phyloP scores from a whole-genome alignment of 2,113 vertebrate genomes.

The Anser cygnoides region DNA sequence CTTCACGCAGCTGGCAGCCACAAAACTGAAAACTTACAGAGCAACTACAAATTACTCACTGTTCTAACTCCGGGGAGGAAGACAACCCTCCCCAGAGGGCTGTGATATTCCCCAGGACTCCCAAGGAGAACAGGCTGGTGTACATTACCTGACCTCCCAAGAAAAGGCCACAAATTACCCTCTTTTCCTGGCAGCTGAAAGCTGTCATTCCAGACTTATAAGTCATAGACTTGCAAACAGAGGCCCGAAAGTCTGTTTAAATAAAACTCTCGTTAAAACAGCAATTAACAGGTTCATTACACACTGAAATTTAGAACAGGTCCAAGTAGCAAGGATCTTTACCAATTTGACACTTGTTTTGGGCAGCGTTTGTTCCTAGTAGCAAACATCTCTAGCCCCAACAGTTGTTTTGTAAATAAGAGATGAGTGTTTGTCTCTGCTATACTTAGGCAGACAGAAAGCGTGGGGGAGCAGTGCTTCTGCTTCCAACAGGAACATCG shows the following conservation, averaged over 20 bases:
- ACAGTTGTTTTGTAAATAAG: background rate
- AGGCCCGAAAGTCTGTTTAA: background rate
- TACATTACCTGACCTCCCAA: slow-evolving; percentile 14
- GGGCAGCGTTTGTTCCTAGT: background rate
- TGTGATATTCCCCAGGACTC: background rate
- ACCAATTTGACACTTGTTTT: background rate
- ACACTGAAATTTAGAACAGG: background rate
- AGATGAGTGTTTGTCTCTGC: background rate
- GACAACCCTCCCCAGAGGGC: slow-evolving; percentile 9
- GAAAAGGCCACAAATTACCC: slow-evolving; percentile 2
- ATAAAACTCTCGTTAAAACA: slow-evolving; percentile 50
- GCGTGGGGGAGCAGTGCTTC: background rate
- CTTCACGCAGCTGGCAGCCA: background rate
- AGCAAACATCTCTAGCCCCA: background rate
- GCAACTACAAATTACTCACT: background rate
- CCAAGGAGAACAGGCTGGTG: slow-evolving; percentile 6
- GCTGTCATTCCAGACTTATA: background rate
- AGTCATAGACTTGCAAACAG: background rate
- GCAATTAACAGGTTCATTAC: slow-evolving; percentile 1
- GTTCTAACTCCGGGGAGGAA: slow-evolving; percentile 16
- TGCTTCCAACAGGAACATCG: background rate
- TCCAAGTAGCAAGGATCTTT: slow-evolving; percentile 16
- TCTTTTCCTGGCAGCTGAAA: background rate
- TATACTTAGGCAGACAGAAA: slow-evolving; percentile 6
- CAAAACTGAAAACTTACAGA: slow-evolving; percentile 9